Evolutionary conservation across 2,888 invertebrate species (phyloP).

Genomic region (Bursaphelenchus okinawaensis): DNA sequence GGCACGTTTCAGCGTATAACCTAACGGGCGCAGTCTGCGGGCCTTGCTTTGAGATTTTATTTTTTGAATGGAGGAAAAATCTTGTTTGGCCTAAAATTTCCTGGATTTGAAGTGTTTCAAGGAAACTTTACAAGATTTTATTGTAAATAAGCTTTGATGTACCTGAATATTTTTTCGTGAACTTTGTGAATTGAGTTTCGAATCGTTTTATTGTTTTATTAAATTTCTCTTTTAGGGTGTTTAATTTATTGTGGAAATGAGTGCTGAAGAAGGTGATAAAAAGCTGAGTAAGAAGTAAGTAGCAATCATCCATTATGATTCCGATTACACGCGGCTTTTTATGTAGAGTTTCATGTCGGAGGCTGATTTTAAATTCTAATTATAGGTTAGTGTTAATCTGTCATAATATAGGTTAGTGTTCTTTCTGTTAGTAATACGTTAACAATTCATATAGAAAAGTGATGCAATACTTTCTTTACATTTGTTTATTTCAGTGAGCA

Average conservation of each 20-base stretch:
- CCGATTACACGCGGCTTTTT: not conserved
- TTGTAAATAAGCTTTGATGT: not conserved
- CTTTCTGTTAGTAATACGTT: no score
- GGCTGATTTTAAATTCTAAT: not conserved
- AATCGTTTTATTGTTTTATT: not conserved
- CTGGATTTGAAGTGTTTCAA: not conserved
- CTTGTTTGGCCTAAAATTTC: not conserved
- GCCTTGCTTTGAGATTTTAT: not conserved
- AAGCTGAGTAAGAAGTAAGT: constrained; percentile 30
- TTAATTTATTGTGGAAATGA: constrained; percentile 15
- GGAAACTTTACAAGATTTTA: not conserved
- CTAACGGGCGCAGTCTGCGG: not conserved
- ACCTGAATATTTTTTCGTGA: not conserved
- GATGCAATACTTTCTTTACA: not conserved
- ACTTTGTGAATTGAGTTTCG: not conserved
- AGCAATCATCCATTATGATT: not conserved
- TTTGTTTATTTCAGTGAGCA: constrained; percentile 69
- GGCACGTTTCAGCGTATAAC: not conserved
- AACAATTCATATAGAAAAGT: not conserved
- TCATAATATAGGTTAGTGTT: no score
- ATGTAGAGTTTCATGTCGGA: not conserved
- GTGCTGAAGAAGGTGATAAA: constrained; percentile 14
- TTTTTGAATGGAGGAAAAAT: not conserved
- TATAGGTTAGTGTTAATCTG: not conserved
- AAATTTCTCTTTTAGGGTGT: not conserved